Base-by-base conservation (phyloP, 2,888 invertebrate species). In the Tillus elongatus region DNA sequence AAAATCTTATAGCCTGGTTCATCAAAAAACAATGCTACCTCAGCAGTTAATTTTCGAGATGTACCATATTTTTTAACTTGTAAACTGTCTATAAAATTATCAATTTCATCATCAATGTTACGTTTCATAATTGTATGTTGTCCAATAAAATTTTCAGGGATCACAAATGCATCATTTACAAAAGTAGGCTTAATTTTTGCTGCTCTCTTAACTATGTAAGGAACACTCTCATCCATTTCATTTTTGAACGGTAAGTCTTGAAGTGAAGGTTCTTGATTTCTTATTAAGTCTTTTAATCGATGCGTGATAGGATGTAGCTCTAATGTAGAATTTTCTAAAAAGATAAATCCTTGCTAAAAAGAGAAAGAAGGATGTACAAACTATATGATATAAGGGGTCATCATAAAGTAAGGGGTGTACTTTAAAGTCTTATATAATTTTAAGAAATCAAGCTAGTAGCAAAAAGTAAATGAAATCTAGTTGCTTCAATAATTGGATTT, bases 11-110 rank as follows among this genome's bases (percentile, higher is more conserved):
- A 84, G 1, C 75, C 84, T 1, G 81, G 74, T 56, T 79, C 78
- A 53, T 85, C 85, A 49, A 85, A 74, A 60, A 85, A 85, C 28
- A 85, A 61, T 0, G 81, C 83, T 34, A 83, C 62, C 59, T 86
- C 85, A 26, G 83, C 67, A 2, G 79, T 80, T 42, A 79, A 69
- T 38, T 64, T 63, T 38, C 36, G 49, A 28, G 33, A 49, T 24
- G 37, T 45, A 37, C 47, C 42, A 9, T 45, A 37, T 29, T 42
- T 52, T 8, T 41, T 45, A 15, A 46, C 42, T 36, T 45, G 46
- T 19, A 19, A n/a, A 9, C 26, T 40, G 28, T 28, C 19, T 13
- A 40, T 13, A 13, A n/a, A 28, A 26, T 33, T 33, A 6, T 30
- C 26, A 11, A 30, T 16, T 16, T 15, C 13, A n/a, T 33, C 28